Evolutionary conservation across 2,113 vertebrate species (phyloP), one percentile per base, ranked within the genome.

Genomic region (Carettochelys insculpta): DNA sequence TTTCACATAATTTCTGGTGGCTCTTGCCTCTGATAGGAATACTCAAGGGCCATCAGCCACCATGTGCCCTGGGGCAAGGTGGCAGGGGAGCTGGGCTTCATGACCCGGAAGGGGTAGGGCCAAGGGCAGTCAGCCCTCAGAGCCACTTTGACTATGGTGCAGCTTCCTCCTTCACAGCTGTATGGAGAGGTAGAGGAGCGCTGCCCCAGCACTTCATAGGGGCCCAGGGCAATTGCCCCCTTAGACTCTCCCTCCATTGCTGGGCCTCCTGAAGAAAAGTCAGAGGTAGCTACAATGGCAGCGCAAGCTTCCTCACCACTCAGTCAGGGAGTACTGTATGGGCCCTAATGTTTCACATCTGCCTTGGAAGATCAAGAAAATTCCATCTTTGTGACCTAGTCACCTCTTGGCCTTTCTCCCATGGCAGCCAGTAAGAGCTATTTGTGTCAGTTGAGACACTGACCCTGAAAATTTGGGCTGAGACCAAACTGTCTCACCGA

Each of bases 401-500:
- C 14, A 16, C 58, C 17, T 17, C 58, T 61, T 34, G 58, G 31
- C 31, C 31, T 61, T 34, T 12, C 14, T 34, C 14, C 58, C 17
- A 31, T 29, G 58, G 31, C 58, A 61, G 29, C 58, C 58, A 61
- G 34, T 31, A 61, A 61, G 31, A 31, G 31, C 29, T 31, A 61
- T 61, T 34, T 34, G 29, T 34, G 31, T 31, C 58, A 17, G 12
- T 31, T 14, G 56, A 29, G 29, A 58, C 27, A 29, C 31, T 61
- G 29, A 34, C 58, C 7, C 14, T 38, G 2, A 38, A 5, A 1
- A 27, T 50, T 71, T 16, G 29, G 50, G 41, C 6, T 0, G 19
- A 61, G 31, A 5, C 58, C 5, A 22, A 7, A 17, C 0, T 0
- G 41, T 2, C 58, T 73, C 34, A 65, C 16, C 38, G 34, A 38